phyloP scores from a whole-genome alignment of 2,888 invertebrate genomes.

The Ceriagrion tenellum region DNA sequence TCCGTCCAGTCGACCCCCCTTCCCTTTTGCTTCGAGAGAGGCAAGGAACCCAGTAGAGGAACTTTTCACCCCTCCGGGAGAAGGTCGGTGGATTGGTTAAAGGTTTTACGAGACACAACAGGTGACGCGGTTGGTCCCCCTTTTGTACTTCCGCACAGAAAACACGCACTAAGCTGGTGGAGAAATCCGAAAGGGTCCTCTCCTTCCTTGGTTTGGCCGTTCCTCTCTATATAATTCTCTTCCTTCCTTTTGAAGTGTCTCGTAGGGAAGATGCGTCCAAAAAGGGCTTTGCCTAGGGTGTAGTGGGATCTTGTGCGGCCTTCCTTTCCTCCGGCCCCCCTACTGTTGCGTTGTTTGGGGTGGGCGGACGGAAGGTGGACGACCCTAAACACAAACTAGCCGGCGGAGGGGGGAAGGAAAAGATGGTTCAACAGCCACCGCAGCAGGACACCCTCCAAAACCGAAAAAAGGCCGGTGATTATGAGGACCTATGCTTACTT shows the following conservation, averaged over 20 bases:
- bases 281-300: not conserved
- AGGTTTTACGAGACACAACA: conserved; percentile 19
- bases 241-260: not conserved
- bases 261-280: not conserved
- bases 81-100: not conserved
- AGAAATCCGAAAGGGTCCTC: not conserved
- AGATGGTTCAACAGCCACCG: not conserved
- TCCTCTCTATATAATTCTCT: not conserved
- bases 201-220: not conserved
- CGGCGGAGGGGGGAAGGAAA: not conserved
- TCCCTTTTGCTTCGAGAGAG: not conserved
- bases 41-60: not conserved
- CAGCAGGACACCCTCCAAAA: not conserved
- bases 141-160: not conserved
- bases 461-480: conserved; percentile 2
- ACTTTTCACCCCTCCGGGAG: not conserved
- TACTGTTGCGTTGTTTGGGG: not conserved
- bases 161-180: not conserved
- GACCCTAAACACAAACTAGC: not conserved
- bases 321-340: not conserved
- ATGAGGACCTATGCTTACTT: not conserved
- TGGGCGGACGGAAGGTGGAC: not conserved
- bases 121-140: not conserved
- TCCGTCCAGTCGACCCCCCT: not conserved
- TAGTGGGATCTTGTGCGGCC: not conserved